Conservation (phyloP, 1,140 invertebrate species). For the Holotrichia oblita region DNA sequence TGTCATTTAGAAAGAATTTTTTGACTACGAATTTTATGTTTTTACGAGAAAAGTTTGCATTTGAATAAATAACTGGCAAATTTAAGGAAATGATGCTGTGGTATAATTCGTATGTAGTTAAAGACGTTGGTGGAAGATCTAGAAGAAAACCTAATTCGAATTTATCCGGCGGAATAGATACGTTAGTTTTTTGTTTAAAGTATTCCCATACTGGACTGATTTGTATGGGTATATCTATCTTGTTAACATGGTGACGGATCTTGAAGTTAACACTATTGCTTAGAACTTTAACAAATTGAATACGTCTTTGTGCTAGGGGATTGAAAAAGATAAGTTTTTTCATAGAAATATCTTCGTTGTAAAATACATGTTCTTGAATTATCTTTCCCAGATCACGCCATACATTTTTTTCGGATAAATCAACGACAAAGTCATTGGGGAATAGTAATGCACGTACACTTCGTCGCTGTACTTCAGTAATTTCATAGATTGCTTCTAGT, state of each 20-base stretch:
- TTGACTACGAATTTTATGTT: background rate
- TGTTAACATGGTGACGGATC: constrained; percentile 71
- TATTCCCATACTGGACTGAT: constrained; percentile 82
- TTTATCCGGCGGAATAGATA: constrained; percentile 70
- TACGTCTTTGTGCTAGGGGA: constrained; percentile 75
- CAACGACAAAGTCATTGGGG: background rate
- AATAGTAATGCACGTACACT: background rate
- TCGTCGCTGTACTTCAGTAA: constrained; percentile 73
- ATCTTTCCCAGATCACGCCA: background rate
- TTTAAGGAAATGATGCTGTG: constrained; percentile 72
- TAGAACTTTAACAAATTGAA: constrained; percentile 78
- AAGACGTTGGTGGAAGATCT: constrained; percentile 76
- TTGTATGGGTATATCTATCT: constrained; percentile 73
- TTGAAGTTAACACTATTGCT: constrained; percentile 76
- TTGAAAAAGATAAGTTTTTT: constrained; percentile 76
- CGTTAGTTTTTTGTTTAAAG: constrained; percentile 60
- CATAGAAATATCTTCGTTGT: background rate
- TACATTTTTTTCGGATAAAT: background rate
- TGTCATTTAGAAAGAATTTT: background rate
- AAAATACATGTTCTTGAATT: constrained; percentile 66
- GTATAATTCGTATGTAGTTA: constrained; percentile 78
- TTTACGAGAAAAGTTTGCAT: background rate
- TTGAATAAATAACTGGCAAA: background rate
- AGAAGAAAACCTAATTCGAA: constrained; percentile 84
- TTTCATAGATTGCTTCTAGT: constrained; percentile 75